Evolutionary conservation across 1,140 invertebrate species (phyloP).

Genomic region (Drosophila murphyi): DNA sequence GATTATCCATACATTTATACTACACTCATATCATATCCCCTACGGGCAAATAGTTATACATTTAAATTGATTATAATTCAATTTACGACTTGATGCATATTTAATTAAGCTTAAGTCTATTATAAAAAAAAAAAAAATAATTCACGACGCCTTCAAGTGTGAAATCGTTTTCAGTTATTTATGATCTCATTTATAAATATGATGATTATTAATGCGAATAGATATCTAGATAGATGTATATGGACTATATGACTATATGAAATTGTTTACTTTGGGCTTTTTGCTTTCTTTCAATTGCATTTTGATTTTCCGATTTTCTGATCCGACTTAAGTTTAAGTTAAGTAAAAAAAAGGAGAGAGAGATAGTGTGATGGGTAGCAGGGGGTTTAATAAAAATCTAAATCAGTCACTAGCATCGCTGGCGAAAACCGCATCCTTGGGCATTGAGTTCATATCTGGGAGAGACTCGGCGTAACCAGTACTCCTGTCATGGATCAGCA

Average conservation of each 20-base stretch:
- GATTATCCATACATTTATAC: conserved; percentile 9
- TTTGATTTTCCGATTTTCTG: conserved; percentile 17
- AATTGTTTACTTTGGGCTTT: conserved; percentile 36
- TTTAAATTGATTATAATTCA: not conserved
- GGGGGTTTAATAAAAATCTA: conserved; percentile 12
- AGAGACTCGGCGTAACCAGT: conserved; percentile 34
- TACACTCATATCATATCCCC: conserved; percentile 1
- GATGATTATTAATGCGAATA: conserved; percentile 14
- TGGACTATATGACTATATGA: conserved; percentile 44
- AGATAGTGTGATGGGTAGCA: not conserved
- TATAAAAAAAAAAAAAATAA: conserved; percentile 1
- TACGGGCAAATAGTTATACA: conserved; percentile 1
- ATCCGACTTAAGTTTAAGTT: conserved; percentile 29
- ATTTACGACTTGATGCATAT: conserved; percentile 17
- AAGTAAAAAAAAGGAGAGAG: conserved; percentile 16
- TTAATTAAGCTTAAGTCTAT: conserved; percentile 11
- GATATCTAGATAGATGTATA: conserved; percentile 10
- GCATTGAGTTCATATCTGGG: not conserved
- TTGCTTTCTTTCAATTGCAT: conserved; percentile 11
- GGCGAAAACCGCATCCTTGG: conserved; percentile 3
- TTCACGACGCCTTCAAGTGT: not conserved
- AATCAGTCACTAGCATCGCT: conserved; percentile 67
- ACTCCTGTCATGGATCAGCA: conserved; percentile 71
- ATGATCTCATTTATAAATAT: conserved; percentile 6
- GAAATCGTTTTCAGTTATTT: conserved; percentile 20